phyloP scores from a whole-genome alignment of 2,888 invertebrate species.

The Lydus trimaculatus region DNA sequence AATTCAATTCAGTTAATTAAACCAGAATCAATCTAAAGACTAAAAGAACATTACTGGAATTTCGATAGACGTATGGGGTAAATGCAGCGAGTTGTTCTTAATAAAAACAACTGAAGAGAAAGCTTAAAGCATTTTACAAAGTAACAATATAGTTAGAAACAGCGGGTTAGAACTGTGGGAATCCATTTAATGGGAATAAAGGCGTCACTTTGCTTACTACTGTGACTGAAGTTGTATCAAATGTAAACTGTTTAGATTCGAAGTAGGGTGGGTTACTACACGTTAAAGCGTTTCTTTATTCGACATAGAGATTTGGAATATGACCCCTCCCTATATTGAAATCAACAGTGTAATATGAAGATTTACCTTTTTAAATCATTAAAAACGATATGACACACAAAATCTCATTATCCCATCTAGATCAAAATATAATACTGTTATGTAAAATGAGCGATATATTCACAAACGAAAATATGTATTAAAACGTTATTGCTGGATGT shows the following conservation, averaged over 20 bases:
- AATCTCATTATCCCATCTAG: neutral
- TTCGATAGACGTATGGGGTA: neutral
- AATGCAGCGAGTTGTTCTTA: neutral
- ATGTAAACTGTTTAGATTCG: neutral
- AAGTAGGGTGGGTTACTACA: too few species aligned
- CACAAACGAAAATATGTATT: neutral
- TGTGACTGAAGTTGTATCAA: constrained; percentile 20
- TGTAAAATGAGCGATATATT: too few species aligned
- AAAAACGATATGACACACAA: neutral
- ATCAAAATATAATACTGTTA: neutral
- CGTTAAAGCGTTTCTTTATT: too few species aligned
- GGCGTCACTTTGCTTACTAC: constrained; percentile 24
- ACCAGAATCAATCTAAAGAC: neutral
- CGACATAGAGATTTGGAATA: too few species aligned
- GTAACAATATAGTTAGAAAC: constrained; percentile 29
- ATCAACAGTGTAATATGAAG: too few species aligned
- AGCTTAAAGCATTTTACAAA: constrained; percentile 29
- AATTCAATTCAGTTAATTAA: neutral
- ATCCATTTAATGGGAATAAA: constrained; percentile 29
- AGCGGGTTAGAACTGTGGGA: constrained; percentile 25
- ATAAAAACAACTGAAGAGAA: constrained; percentile 24
- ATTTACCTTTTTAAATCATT: neutral
- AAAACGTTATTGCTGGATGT: neutral
- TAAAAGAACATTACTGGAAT: neutral
- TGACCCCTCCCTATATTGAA: too few species aligned